Evolutionary conservation across 2,888 invertebrate genomes (phyloP), one percentile per base, ranked within the genome.

Genomic region (Diogma glabrata): DNA sequence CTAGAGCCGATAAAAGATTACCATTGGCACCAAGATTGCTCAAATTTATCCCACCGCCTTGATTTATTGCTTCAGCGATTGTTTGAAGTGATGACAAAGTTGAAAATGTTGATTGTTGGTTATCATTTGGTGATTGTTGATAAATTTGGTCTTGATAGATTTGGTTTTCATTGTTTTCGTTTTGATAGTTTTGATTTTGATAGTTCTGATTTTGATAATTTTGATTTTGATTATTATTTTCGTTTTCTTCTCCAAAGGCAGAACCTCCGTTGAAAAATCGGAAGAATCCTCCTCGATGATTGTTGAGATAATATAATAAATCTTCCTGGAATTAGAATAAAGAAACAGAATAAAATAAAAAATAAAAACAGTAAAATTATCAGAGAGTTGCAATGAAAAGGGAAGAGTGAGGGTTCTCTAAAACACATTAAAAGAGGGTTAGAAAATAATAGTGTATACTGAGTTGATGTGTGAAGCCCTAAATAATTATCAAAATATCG

Each of bases 201-300:
- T 52, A 19, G n/a, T 54, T 12, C 17, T 46, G 50, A 38, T 55
- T 48, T 12, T 51, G 52, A 36, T 52, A 17, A 16, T 54, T 16
- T 16, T 52, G 51, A 51, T 50, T 36, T 26, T 52, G 47, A 26
- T 49, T 17, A n/a, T 51, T 45, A 17, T 22, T 28, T 16, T 30
- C 51, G 22, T 54, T 49, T 5, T 54, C 52, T 5, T 57, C 57
- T 30, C 60, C 55, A 40, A 61, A 71, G 52, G 67, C 64, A 50
- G 74, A 75, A 38, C 74, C 61, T 28, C 75, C 75, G 55, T 76
- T 81, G 62, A 88, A 88, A 63, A 84, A 86, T 54, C 84, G 75
- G 63, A 88, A 89, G 67, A 89, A 87, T 2, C 89, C 89, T 36
- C 89, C 89, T 52, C 87, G 87, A 63, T 89, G 81, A 66, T 87